Evolutionary conservation across 2,888 invertebrate genomes (phyloP).

Genomic region (Agrilus biguttatus): DNA sequence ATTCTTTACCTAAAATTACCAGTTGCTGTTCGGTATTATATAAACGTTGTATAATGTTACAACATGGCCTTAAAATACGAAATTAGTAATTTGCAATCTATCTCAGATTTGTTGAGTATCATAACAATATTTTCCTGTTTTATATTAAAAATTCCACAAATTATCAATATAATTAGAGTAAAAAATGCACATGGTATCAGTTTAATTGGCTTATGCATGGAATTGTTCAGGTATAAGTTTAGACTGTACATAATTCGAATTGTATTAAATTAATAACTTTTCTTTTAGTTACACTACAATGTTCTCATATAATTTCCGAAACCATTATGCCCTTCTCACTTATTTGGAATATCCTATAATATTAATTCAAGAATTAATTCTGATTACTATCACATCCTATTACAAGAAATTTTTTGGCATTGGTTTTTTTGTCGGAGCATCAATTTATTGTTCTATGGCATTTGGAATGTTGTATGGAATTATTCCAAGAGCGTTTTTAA

Average conservation of each 20-base stretch:
- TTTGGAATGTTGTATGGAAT: conserved; percentile 32
- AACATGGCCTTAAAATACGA: conserved; percentile 5
- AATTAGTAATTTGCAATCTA: conserved; percentile 10
- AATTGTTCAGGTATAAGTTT: conserved; percentile 46
- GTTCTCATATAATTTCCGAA: conserved; percentile 66
- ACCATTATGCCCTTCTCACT: conserved; percentile 56
- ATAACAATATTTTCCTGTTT: conserved; percentile 66
- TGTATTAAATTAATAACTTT: not conserved
- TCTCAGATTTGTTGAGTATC: conserved; percentile 47
- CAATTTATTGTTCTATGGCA: conserved; percentile 32
- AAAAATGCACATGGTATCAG: conserved; percentile 58
- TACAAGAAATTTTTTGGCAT: conserved; percentile 44
- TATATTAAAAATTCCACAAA: conserved; percentile 72
- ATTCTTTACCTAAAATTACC: no score
- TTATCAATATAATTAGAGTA: conserved; percentile 46
- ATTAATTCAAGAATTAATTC: conserved; percentile 55
- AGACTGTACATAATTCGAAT: not conserved
- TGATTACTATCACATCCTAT: conserved; percentile 56
- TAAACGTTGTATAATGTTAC: no score
- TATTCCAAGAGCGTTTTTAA: conserved; percentile 37
- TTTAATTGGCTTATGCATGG: conserved; percentile 48
- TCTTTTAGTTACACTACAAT: conserved; percentile 62
- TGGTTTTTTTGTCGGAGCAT: conserved; percentile 24
- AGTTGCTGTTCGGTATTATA: no score
- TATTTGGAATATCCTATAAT: conserved; percentile 78